Evolutionary conservation across 2,888 invertebrate species (phyloP), one percentile per base, ranked within the genome.

Genomic region (Parelbella ahira): DNA sequence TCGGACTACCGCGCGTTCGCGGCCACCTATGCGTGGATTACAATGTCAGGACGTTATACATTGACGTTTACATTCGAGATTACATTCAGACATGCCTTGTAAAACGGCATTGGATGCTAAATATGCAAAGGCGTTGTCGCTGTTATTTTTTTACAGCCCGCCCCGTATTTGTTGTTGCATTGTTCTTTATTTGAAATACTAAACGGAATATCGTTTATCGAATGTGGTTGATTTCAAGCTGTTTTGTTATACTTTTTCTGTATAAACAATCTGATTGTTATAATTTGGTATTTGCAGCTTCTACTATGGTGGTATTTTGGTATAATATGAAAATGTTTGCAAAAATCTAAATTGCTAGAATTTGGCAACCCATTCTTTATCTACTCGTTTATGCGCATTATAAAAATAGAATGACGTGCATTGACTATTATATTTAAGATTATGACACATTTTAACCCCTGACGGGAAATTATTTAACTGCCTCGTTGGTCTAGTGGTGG

Each of bases 61-160:
- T 58, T 52, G 69, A 63, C 49, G 59, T 50, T 51, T 65, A 61
- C 50, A 53, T 53, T 50, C 41, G 51, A 54, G 37, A 32, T 13
- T 32, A 47, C 44, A 34, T 33, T 51, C 33, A 48, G 41, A 49
- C 49, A 32, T 37, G 37, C 47, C 37, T 44, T 48, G 54, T 53
- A 38, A 37, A 56, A 38, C 48, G 37, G 60, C 50, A 58, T 59
- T 67, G 62, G 54, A 52, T 51, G 38, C 34, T 27, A 53, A 54
- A 49, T 47, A 37, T 36, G 41, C 36, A 28, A 42, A 28, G 42
- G 42, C 29, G 42, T 36, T 28, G 28, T 10, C 21, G 34, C 36
- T 43, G 7, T 10, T 15, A 15, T 15, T 12, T 43, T 24, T 36
- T 43, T 43, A 8, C 21, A 29, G 36, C 29, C 24, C 23, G 29